A percentile compares a stretch with the other conserved stretches of the same genome.
These are phyloP conservation scores for Ploceus nigricollis DNA, from an alignment of 2,113 vertebrate species.

Conservation along the genomic window DNA sequence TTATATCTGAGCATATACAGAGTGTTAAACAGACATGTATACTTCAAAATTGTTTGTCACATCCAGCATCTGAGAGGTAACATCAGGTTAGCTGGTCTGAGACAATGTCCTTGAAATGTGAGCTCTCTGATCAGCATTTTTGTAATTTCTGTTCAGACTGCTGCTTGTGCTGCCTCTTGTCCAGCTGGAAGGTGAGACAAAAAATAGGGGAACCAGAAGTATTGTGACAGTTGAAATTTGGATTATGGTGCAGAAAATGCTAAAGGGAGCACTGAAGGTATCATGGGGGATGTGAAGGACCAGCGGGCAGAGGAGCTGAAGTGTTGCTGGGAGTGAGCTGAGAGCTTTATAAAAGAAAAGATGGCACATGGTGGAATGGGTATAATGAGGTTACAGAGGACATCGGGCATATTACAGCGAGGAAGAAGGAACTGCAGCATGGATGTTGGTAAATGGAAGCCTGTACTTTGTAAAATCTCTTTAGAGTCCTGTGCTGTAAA, in stretches of 20 bases:
- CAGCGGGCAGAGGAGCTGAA: not conserved
- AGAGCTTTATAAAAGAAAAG: not conserved
- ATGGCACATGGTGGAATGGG: fast-evolving
- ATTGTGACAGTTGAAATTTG: not conserved
- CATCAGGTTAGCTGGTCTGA: not conserved
- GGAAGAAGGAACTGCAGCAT: not conserved
- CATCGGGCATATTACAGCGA: not conserved
- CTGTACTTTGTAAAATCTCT: not conserved
- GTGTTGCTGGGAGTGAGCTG: not conserved
- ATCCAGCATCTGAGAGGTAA: not conserved
- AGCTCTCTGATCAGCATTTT: not conserved
- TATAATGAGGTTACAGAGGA: not conserved
- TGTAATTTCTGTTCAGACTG: not conserved
- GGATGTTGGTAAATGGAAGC: not conserved
- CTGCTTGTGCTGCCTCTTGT: not conserved
- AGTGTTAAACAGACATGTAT: not conserved
- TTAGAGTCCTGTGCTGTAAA: not conserved
- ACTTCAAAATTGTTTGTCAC: not conserved
- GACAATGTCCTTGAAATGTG: not conserved
- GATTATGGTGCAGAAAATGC: not conserved
- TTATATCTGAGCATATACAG: not conserved
- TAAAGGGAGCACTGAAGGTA: not conserved
- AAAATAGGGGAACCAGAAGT: not conserved
- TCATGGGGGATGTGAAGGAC: not conserved
- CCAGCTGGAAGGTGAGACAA: not conserved